Percentiles rank a stretch among this genome's conserved stretches.
Evolutionary conservation across 1,140 invertebrate genomes (phyloP).

Genomic region (Zaprionus lachaisei): DNA sequence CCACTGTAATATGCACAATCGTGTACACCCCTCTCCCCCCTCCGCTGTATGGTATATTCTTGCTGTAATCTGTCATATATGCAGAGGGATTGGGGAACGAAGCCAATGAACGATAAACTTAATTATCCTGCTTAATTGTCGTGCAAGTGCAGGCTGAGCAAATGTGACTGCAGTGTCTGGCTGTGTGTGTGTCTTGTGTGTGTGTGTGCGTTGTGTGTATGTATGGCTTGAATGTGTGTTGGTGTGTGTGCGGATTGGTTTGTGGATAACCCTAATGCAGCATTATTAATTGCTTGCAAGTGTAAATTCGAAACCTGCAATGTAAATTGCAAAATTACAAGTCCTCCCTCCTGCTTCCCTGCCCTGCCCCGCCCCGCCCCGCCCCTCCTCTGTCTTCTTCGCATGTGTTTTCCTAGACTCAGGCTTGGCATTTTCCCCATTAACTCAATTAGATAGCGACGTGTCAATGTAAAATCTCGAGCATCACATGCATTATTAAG

Average conservation of each 20-base stretch:
- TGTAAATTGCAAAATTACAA: constrained; percentile 80
- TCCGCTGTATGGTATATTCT: background rate
- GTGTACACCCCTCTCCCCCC: constrained; percentile 14
- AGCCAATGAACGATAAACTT: constrained; percentile 83
- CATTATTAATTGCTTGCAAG: constrained; percentile 83
- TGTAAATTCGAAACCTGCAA: constrained; percentile 81
- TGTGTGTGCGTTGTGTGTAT: constrained; percentile 25
- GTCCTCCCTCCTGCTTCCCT: background rate
- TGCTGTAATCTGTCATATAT: constrained; percentile 53
- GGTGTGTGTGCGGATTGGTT: constrained; percentile 49
- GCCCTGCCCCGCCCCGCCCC: background rate
- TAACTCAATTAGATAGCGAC: constrained; percentile 53
- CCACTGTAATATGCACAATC: constrained; percentile 50
- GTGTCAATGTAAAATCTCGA: constrained; percentile 33
- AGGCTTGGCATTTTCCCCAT: constrained; percentile 33
- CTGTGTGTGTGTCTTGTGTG: constrained; percentile 27
- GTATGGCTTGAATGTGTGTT: background rate
- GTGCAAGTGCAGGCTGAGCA: constrained; percentile 26
- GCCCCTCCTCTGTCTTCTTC: background rate
- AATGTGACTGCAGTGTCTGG: background rate
- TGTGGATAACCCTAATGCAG: constrained; percentile 81
- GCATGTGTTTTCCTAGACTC: background rate
- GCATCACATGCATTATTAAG: constrained; percentile 49
- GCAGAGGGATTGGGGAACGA: constrained; percentile 34
- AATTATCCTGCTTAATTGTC: constrained; percentile 81